Percentiles rank a stretch among this genome's conserved stretches.
phyloP scores from a whole-genome alignment of 23 tunicate species.

The Phallusia fumigata region DNA sequence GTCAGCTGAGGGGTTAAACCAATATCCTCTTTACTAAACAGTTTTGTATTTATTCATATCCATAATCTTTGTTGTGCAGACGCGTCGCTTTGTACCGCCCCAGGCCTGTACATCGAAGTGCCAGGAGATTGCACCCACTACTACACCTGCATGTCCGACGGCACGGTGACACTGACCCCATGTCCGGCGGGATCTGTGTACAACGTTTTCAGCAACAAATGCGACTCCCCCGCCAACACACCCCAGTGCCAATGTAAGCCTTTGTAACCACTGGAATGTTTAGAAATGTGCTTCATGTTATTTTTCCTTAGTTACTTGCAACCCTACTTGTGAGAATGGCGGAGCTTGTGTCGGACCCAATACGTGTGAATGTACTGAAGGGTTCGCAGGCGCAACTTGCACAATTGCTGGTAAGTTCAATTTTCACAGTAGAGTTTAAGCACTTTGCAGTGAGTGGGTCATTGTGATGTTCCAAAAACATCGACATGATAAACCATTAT shows the following conservation, averaged over 20 bases:
- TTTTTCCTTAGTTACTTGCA: slow-evolving; percentile 9
- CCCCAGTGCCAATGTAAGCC: slow-evolving; percentile 48
- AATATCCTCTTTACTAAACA: no score
- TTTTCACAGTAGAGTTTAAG: no score
- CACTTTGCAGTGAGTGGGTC: no score
- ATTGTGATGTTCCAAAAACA: no score
- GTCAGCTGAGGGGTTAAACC: no score
- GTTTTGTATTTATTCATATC: no score
- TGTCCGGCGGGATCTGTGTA: slow-evolving; percentile 51
- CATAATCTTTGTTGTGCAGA: no score
- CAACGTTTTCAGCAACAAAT: slow-evolving; percentile 33
- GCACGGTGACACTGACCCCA: neutral
- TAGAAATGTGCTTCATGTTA: no score
- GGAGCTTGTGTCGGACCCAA: slow-evolving; percentile 39
- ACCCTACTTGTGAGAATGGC: slow-evolving; percentile 44
- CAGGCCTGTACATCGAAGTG: slow-evolving; percentile 55
- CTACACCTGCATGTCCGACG: slow-evolving; percentile 37
- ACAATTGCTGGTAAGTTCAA: neutral
- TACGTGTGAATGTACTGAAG: slow-evolving; percentile 43
- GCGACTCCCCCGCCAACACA: slow-evolving; percentile 47
- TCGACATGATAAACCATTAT: no score
- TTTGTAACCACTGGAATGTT: neutral
- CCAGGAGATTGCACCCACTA: slow-evolving; percentile 62
- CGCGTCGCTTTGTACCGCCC: slow-evolving; percentile 22
- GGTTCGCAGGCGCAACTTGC: slow-evolving; percentile 59